Evolutionary conservation across 2,888 invertebrate species (phyloP), one percentile per base, ranked within the genome.

Genomic region (Chesias legatella): DNA sequence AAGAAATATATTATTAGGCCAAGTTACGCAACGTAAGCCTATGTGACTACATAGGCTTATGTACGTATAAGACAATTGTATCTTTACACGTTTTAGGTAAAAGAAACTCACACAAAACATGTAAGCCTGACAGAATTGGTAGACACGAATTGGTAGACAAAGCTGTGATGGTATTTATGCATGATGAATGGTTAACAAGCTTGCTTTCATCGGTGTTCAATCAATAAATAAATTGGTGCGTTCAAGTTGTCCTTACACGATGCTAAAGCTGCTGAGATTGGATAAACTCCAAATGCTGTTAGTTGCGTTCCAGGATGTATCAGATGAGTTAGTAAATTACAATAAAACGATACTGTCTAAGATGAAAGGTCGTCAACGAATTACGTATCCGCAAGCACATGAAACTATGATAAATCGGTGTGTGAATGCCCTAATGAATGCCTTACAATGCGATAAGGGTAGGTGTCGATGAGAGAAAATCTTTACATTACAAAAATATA

Each of bases 401-500:
- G 61, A 57, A 43, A 38, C 43, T 30, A 50, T 47, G 36, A 39
- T 39, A 46, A n/a, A 25, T 43, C 53, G 52, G 53, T 34, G 27
- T 39, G 23, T 48, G 51, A 43, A 39, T 50, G 38, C 51, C 45
- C 33, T 25, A 26, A 41, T 20, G 6, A 32, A 48, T 31, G 37
- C 43, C 38, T 48, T 37, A 48, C 22, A 35, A 49, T 43, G 53
- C 48, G 53, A 59, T 58, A 56, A 58, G 31, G 48, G 57, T 55
- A 54, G 53, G 60, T 52, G 24, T 21, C 13, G 38, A 61, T 58
- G 58, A 57, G 60, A 50, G 58, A 55, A 64, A 58, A 45, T 60
- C 51, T 59, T 66, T 74, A 74, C 74, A 73, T 78, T 77, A 79
- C 68, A 73, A 66, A 73, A 74, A 73, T 72, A 67, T 65, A 64